Evolutionary conservation across 1,140 invertebrate genomes (phyloP), one percentile per base, ranked within the genome.

Genomic region (Pseudomyrmex gracilis): DNA sequence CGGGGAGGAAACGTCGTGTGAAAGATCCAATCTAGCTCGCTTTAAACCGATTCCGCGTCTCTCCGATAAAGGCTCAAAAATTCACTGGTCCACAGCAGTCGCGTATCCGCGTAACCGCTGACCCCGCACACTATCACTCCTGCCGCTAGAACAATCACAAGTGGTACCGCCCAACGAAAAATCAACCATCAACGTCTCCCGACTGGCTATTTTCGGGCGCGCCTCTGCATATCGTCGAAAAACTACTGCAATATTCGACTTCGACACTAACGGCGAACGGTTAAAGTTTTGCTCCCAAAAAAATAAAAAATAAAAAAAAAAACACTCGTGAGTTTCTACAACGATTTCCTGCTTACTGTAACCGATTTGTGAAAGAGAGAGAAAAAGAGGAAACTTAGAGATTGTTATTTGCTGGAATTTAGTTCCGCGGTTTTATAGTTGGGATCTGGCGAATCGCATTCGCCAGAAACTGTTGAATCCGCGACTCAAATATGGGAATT

Each of bases 61-160:
- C 58, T 70, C 74, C 78, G 73, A 88, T 88, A 88, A 88, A 85
- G 83, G 47, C 70, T 77, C 83, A 74, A 82, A 74, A 82, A 87
- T 88, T 73, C 85, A 73, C 80, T 82, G 83, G 55, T 60, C 70
- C 70, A 68, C 34, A 34, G 34, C 34, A 53, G 47, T 47, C 63
- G 68, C 76, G 71, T 77, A 73, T 60, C 76, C 55, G 34, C 34
- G 34, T 34, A 55, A 34, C 58, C 83, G 71, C 68, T 63, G 77
- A 74, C 71, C 64, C 67, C 66, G 55, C 74, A 68, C 76, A 0
- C 5, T 34, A 34, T 34, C 34, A 34, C 67, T 34, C 68, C 51
- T 63, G 70, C 74, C 60, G 20, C 34, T 64, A 57, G 34, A 57
- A 84, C 77, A 88, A 85, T 87, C 87, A 88, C 87, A 83, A 47